These are phyloP conservation scores for Colossoma macropomum DNA, from an alignment of 2,113 vertebrate genomes.

Conservation along the genomic window DNA sequence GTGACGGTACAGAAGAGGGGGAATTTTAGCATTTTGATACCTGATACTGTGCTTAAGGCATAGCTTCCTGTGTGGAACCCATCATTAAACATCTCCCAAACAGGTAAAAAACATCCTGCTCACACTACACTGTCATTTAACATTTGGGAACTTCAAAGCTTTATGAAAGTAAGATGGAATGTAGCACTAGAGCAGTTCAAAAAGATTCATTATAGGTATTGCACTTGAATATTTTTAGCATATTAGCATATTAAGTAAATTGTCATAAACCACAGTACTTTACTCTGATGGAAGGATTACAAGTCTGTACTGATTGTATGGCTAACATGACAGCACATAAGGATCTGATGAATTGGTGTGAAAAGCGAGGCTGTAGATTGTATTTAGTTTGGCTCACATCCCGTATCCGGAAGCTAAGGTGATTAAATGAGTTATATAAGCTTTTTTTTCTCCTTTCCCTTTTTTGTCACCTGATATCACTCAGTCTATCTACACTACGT, in stretches of 20 bases:
- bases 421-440: conserved; percentile 9
- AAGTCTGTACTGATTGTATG: not conserved
- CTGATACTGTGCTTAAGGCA: not conserved
- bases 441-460: not conserved
- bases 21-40: not conserved
- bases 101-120: not conserved
- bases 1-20: too few species aligned
- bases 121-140: not conserved
- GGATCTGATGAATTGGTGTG: not conserved
- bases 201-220: not conserved
- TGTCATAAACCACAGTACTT: too few species aligned
- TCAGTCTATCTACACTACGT: not conserved
- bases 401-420: not conserved
- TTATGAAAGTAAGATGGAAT: not conserved
- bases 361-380: not conserved
- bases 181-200: not conserved
- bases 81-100: not conserved
- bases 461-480: conserved; percentile 1
- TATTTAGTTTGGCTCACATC: not conserved
- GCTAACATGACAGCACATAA: not conserved
- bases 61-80: not conserved
- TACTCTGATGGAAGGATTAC: not conserved
- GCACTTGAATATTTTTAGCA: not conserved
- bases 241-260: too few species aligned
- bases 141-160: not conserved